These are phyloP conservation scores for Drosophila carrolli DNA, from an alignment of 1,140 invertebrate genomes.

Conservation along the genomic window DNA sequence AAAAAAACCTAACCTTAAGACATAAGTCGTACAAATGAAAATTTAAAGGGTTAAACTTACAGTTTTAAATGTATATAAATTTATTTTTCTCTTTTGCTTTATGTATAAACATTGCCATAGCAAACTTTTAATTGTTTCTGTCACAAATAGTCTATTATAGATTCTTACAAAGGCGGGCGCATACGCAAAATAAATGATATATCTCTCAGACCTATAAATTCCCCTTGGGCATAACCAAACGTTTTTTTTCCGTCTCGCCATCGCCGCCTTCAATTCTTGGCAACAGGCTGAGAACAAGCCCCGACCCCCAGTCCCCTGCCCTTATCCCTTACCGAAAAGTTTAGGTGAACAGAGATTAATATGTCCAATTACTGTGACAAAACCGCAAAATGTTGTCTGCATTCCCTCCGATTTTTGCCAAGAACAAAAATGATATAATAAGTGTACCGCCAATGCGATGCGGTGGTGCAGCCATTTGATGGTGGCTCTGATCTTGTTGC, in stretches of 20 bases:
- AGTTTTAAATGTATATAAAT: not conserved
- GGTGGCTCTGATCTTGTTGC: slow-evolving; percentile 15
- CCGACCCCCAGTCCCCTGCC: slow-evolving; percentile 2
- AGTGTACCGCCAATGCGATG: slow-evolving; percentile 48
- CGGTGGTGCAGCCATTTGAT: slow-evolving; percentile 26
- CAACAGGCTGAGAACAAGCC: slow-evolving; percentile 45
- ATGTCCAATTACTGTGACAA: slow-evolving; percentile 85
- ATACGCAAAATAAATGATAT: slow-evolving; percentile 30
- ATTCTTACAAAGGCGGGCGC: not conserved
- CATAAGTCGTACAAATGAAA: too few relatives aligned
- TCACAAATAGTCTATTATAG: slow-evolving; percentile 9
- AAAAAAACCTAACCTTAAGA: too few relatives aligned
- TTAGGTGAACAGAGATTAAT: slow-evolving; percentile 84
- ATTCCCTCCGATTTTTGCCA: slow-evolving; percentile 50
- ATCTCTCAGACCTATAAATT: slow-evolving; percentile 27
- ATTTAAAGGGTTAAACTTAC: not conserved
- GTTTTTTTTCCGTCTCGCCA: slow-evolving; percentile 23
- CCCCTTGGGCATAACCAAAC: slow-evolving; percentile 12
- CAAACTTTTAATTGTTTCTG: slow-evolving; percentile 17
- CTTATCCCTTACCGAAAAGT: slow-evolving; percentile 35
- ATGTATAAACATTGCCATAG: not conserved
- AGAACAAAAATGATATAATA: slow-evolving; percentile 77
- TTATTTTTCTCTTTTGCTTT: too few relatives aligned
- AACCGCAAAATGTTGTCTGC: slow-evolving; percentile 83
- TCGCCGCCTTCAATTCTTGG: slow-evolving; percentile 44